Evolutionary conservation across 2,888 invertebrate species (phyloP), one percentile per base, ranked within the genome.

Genomic region (Drosophila peninsularis): DNA sequence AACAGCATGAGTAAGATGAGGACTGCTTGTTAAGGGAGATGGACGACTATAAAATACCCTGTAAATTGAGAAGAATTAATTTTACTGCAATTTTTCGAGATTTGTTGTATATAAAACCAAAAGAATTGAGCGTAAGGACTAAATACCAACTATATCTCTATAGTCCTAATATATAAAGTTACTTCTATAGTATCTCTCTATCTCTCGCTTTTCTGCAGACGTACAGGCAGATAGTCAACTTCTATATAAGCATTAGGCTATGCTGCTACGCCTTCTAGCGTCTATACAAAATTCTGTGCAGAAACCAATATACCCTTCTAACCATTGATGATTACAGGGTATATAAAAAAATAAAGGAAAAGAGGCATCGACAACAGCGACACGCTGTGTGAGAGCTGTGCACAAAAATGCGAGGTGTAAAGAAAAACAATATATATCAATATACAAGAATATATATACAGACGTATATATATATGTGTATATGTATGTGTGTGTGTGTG

Each of bases 321-420:
- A 1, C 13, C n/a, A 1, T 1, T 0, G 4, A 5, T 2, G 13
- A 24, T 11, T 9, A 9, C 10, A 30, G 19, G 6, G 30, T 14
- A 53, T 17, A 41, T 30, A 30, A 64, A 37, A 44, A 64, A 52
- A 36, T 14, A 21, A 36, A 37, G 24, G 36, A n/a, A 36, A 24
- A 34, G 34, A 50, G 34, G 10, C 41, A 67, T 57, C 61, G 66
- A 62, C 63, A 62, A 53, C 66, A 19, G 30, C 47, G 32, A 32
- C 19, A 55, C 57, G 62, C 62, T 67, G 65, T 60, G 70, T n/a
- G 70, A 58, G 62, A 54, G 54, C 58, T 57, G 71, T 63, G 42
- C 50, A 67, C 56, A 53, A 60, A 60, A 61, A 32, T 47, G 37
- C 42, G 30, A 14, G 53, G 66, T 55, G 55, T 75, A 61, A 66